Percentiles rank a stretch among this genome's conserved stretches.
phyloP scores from a whole-genome alignment of 1,140 invertebrate genomes.

The Gryllus bimaculatus region DNA sequence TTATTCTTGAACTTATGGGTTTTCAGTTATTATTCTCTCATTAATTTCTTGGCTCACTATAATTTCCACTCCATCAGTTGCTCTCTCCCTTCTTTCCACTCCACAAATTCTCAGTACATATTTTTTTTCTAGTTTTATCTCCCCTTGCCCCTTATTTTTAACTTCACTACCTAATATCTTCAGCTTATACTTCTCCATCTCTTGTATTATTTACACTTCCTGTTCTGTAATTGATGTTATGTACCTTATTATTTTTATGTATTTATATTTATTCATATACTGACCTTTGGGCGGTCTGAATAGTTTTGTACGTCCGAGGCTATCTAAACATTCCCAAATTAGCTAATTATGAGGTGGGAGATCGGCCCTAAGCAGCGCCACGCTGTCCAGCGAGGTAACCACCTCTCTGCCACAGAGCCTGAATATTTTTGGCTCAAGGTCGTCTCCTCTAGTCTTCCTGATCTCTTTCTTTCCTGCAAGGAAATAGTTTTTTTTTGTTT shows the following conservation, averaged over 20 bases:
- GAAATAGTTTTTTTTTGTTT: too few species aligned
- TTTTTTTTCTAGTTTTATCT: background rate
- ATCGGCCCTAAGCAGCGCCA: background rate
- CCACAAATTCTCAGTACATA: background rate
- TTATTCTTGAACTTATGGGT: background rate
- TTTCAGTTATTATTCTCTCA: background rate
- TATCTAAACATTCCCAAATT: background rate
- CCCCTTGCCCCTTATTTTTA: conserved; percentile 8
- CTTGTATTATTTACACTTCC: conserved; percentile 8
- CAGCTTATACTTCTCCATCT: conserved; percentile 11
- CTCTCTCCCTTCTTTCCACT: background rate
- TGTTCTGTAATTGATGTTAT: background rate
- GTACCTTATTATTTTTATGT: too few species aligned
- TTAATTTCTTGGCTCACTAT: background rate
- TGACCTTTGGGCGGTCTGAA: background rate
- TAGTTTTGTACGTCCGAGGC: background rate
- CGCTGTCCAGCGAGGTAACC: too few species aligned
- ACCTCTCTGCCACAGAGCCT: too few species aligned
- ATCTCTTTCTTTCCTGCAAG: too few species aligned
- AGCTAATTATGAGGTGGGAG: background rate
- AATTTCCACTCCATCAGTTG: background rate
- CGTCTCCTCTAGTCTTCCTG: too few species aligned
- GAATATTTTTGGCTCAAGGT: too few species aligned
- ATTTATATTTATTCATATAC: background rate
- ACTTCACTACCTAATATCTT: conserved; percentile 12